These are phyloP conservation scores for Drosophila hawaiiensis DNA, from an alignment of 2,888 invertebrate species.

Conservation along the genomic window DNA sequence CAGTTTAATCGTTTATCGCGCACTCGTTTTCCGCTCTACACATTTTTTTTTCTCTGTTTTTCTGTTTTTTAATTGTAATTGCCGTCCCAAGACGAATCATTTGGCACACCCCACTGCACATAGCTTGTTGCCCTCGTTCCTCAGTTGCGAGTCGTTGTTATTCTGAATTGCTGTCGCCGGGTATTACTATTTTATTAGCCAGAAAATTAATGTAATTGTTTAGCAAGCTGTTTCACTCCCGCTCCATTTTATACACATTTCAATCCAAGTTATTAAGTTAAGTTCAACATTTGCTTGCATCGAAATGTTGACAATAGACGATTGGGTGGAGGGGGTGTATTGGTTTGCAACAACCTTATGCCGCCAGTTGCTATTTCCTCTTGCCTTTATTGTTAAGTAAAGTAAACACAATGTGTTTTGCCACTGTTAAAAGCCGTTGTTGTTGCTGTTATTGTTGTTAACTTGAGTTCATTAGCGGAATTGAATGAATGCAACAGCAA, in stretches of 20 bases:
- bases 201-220: conserved; percentile 42
- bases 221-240: conserved; percentile 19
- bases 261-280: conserved; percentile 14
- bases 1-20: not conserved
- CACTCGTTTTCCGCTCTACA: conserved; percentile 7
- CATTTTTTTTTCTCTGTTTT: not conserved
- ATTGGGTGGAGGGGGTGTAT: not conserved
- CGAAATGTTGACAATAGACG: not conserved
- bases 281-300: not conserved
- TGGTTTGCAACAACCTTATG: not conserved
- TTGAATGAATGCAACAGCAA: not conserved
- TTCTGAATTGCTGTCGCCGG: conserved; percentile 48
- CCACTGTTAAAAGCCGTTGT: conserved; percentile 21
- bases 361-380: not conserved
- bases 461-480: not conserved
- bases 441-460: not conserved
- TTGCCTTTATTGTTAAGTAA: not conserved
- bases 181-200: conserved; percentile 22
- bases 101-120: conserved; percentile 1
- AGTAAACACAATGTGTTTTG: not conserved
- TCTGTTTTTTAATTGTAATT: conserved; percentile 14
- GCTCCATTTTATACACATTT: conserved; percentile 3
- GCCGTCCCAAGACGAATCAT: conserved; percentile 17
- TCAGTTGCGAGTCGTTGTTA: conserved; percentile 51
- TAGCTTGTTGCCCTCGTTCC: not conserved